Evolutionary conservation across 2,888 invertebrate genomes (phyloP).

Genomic region (Lasioglossum marginatum): DNA sequence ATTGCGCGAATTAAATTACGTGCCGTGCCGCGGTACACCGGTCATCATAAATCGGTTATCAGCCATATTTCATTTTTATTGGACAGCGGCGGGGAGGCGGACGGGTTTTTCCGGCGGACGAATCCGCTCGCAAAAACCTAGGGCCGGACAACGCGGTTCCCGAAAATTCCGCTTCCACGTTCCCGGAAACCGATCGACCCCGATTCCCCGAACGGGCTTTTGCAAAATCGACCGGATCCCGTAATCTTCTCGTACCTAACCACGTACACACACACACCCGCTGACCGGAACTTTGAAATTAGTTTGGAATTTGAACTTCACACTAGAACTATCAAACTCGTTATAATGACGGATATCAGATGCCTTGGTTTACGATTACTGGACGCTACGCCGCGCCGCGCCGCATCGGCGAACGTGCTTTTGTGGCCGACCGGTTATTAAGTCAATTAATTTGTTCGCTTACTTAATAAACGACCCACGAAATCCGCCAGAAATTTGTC

Average conservation of each 20-base stretch:
- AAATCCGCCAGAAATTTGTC: not conserved
- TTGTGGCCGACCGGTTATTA: not conserved
- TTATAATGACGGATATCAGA: constrained; percentile 8
- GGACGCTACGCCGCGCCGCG: not conserved
- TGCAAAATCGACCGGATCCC: not conserved
- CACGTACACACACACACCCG: not conserved
- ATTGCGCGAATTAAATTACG: constrained; percentile 53
- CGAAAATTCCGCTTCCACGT: not conserved
- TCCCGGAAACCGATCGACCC: not conserved
- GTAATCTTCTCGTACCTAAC: not conserved
- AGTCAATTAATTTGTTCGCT: constrained; percentile 5
- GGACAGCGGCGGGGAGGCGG: constrained; percentile 45
- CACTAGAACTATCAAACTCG: constrained; percentile 9
- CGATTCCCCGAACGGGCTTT: not conserved
- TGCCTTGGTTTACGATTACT: not conserved
- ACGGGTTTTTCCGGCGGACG: constrained; percentile 1
- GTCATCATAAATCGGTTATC: constrained; percentile 53
- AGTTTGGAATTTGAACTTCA: constrained; percentile 9
- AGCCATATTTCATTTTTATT: constrained; percentile 65
- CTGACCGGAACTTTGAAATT: constrained; percentile 23
- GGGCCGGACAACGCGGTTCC: not conserved
- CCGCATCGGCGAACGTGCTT: not conserved
- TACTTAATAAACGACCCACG: constrained; percentile 5
- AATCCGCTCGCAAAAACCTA: not conserved
- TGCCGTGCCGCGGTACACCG: constrained; percentile 11